phyloP scores from a whole-genome alignment of 2,888 invertebrate species.

The Standfussiana lucernea region DNA sequence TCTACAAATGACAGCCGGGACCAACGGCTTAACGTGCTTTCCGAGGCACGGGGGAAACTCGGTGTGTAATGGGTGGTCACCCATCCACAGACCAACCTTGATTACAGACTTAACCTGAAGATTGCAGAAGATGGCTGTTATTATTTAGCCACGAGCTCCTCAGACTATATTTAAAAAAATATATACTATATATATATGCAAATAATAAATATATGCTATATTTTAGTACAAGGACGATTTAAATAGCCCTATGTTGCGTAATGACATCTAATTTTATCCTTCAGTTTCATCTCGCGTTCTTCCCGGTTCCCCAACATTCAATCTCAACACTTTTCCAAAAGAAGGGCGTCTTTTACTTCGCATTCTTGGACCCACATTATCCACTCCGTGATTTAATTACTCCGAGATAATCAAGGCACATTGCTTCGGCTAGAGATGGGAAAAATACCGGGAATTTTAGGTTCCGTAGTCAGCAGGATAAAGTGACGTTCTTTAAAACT shows the following conservation, averaged over 20 bases:
- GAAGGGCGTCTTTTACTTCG: constrained; percentile 53
- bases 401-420: constrained; percentile 65
- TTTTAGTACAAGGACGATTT: not conserved
- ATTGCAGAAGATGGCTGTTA: too few species aligned
- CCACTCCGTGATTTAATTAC: constrained; percentile 68
- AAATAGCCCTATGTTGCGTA: constrained; percentile 26
- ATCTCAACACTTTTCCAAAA: constrained; percentile 51
- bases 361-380: constrained; percentile 61
- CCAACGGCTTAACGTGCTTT: too few species aligned
- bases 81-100: too few species aligned
- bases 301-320: constrained; percentile 33
- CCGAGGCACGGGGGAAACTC: too few species aligned
- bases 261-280: constrained; percentile 45
- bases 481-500: constrained; percentile 11
- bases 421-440: constrained; percentile 44
- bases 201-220: too few species aligned
- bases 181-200: too few species aligned
- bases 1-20: too few species aligned
- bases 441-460: constrained; percentile 35
- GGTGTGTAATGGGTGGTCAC: too few species aligned
- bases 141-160: too few species aligned
- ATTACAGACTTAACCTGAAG: too few species aligned
- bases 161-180: too few species aligned
- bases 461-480: constrained; percentile 28
- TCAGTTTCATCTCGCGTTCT: constrained; percentile 22